A percentile compares a stretch with the other conserved stretches of the same genome.
phyloP scores from a whole-genome alignment of 23 tunicate species.

The Diplosoma virens region DNA sequence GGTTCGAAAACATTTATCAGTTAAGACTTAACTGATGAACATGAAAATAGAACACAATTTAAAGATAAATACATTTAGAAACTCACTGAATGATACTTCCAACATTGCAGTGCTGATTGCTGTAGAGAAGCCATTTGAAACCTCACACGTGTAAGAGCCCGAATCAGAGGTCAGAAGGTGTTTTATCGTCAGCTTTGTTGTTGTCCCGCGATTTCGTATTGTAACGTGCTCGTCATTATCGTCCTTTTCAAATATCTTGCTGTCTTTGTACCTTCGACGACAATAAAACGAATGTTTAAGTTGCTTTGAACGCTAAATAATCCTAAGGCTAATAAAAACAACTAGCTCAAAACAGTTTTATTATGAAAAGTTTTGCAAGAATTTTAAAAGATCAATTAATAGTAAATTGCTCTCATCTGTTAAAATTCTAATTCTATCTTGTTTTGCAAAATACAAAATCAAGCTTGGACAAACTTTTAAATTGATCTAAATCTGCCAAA shows the following conservation, averaged over 20 bases:
- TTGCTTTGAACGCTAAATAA: background rate
- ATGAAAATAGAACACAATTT: too few relatives aligned
- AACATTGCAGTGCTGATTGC: slow-evolving; percentile 44
- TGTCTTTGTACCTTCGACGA: slow-evolving; percentile 72
- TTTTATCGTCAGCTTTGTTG: slow-evolving; percentile 48
- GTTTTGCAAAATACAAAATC: too few relatives aligned
- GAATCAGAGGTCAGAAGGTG: slow-evolving; percentile 44
- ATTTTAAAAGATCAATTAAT: too few relatives aligned
- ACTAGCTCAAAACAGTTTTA: too few relatives aligned
- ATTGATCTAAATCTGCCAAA: too few relatives aligned
- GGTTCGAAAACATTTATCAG: too few relatives aligned
- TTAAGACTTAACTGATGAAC: too few relatives aligned
- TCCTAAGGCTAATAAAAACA: background rate
- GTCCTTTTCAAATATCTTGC: background rate
- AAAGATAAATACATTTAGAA: too few relatives aligned
- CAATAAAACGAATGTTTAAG: background rate
- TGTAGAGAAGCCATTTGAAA: slow-evolving; percentile 49
- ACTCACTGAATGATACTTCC: slow-evolving; percentile 71
- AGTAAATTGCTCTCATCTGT: too few relatives aligned
- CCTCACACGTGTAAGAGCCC: slow-evolving; percentile 73
- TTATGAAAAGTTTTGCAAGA: too few relatives aligned
- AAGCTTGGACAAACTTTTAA: too few relatives aligned
- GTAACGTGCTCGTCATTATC: slow-evolving; percentile 22
- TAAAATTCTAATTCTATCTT: too few relatives aligned
- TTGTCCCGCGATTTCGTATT: slow-evolving; percentile 29